Percentiles rank a stretch among this genome's conserved stretches.
Evolutionary conservation across 2,888 invertebrate genomes (phyloP).

Genomic region (Melanotus villosus): DNA sequence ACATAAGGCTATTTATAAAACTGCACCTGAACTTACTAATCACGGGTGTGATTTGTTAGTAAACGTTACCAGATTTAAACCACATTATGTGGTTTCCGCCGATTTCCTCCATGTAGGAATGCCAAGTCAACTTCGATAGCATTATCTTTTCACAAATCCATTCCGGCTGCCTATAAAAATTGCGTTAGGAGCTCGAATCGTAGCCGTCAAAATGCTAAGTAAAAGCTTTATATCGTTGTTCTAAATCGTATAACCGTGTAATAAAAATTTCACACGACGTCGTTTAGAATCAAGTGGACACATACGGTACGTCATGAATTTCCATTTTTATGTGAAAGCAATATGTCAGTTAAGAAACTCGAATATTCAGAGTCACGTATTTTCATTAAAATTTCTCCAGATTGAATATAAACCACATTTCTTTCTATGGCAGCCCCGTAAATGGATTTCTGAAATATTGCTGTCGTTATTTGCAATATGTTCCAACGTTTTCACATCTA

Average conservation of each 20-base stretch:
- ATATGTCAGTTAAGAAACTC: conserved; percentile 1
- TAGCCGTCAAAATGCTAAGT: conserved; percentile 1
- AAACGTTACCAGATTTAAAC: not conserved
- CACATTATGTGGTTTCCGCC: not conserved
- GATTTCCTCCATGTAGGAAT: not conserved
- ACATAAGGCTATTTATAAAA: too few relatives aligned
- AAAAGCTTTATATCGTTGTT: conserved; percentile 7
- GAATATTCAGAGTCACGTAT: conserved; percentile 4
- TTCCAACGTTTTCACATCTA: not conserved
- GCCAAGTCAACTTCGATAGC: not conserved
- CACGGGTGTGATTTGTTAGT: not conserved
- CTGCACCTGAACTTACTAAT: too few relatives aligned
- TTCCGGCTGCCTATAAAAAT: conserved; percentile 8
- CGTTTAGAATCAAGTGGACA: conserved; percentile 1
- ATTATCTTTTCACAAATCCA: not conserved
- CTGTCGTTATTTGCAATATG: conserved; percentile 10
- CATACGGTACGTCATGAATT: conserved; percentile 4
- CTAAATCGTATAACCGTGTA: not conserved
- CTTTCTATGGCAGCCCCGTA: not conserved
- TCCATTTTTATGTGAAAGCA: conserved; percentile 9
- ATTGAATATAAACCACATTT: not conserved
- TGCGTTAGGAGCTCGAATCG: not conserved
- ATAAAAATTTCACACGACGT: not conserved
- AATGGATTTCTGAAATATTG: conserved; percentile 8
- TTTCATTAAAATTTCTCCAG: conserved; percentile 4